A percentile compares a stretch with the other conserved stretches of the same genome.
Evolutionary conservation across 2,113 vertebrate genomes (phyloP).

Genomic region (Phyllopteryx taeniolatus): DNA sequence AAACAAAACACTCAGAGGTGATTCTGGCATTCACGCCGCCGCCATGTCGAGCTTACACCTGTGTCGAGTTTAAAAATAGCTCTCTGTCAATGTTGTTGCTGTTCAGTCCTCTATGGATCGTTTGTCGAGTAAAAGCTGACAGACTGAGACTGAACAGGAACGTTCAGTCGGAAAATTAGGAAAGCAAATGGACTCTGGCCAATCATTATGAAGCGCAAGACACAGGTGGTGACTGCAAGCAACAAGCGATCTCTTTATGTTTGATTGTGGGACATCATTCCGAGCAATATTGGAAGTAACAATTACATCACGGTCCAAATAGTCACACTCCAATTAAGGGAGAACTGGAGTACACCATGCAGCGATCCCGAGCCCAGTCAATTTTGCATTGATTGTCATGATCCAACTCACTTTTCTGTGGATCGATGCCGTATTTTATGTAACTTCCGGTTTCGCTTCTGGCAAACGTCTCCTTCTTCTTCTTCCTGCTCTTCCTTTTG

Average conservation of each 20-base stretch:
- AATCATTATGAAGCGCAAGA: background rate
- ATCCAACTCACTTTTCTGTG: conserved; percentile 49
- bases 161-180: no score
- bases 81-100: no score
- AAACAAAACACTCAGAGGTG: no score
- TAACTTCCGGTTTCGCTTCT: background rate
- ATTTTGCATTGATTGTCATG: conserved; percentile 47
- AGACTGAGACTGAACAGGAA: no score
- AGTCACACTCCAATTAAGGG: background rate
- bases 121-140: no score
- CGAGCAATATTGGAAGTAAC: background rate
- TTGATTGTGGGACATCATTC: background rate
- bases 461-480: background rate
- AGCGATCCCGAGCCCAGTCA: conserved; percentile 30
- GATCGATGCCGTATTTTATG: conserved; percentile 56
- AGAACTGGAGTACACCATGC: background rate
- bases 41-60: no score
- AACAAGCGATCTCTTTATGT: no score
- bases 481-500: background rate
- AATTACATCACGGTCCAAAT: background rate
- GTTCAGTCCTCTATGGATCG: no score
- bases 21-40: no score
- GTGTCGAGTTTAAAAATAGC: no score
- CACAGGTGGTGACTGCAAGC: background rate
- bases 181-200: background rate